A percentile compares a stretch with the other conserved stretches of the same genome.
phyloP scores from a whole-genome alignment of 2,888 invertebrate species.

The Muschampia plurimacula region DNA sequence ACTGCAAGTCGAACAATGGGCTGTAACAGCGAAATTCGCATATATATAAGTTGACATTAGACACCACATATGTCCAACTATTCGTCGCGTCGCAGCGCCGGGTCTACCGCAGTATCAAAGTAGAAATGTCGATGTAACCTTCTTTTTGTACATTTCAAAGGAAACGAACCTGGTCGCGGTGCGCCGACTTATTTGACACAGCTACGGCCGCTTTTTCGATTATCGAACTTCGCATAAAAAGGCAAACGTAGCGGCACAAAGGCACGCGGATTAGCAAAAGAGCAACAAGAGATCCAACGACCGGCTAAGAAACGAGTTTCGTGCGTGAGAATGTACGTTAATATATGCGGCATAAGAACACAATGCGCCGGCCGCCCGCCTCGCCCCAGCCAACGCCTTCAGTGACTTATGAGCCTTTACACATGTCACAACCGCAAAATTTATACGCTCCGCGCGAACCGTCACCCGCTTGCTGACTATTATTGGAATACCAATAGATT shows the following conservation, averaged over 20 bases:
- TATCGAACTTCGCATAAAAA: constrained; percentile 68
- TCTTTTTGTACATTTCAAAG: constrained; percentile 42
- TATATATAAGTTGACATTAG: constrained; percentile 9
- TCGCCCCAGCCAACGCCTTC: constrained; percentile 56
- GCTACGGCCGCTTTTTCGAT: constrained; percentile 65
- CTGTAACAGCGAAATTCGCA: constrained; percentile 21
- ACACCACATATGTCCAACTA: constrained; percentile 21
- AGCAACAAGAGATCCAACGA: constrained; percentile 66
- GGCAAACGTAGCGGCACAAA: constrained; percentile 47
- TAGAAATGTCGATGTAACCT: constrained; percentile 19
- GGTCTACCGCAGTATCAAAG: constrained; percentile 1
- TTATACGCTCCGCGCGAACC: constrained; percentile 46
- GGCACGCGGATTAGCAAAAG: constrained; percentile 74
- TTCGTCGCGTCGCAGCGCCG: background rate
- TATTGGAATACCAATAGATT: constrained; percentile 43
- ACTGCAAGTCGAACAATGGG: constrained; percentile 22
- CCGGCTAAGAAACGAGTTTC: constrained; percentile 65
- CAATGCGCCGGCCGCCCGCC: constrained; percentile 55
- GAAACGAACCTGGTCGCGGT: constrained; percentile 30
- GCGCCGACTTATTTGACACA: constrained; percentile 61
- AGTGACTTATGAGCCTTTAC: constrained; percentile 53
- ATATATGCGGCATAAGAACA: constrained; percentile 69
- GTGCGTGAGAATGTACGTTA: constrained; percentile 72
- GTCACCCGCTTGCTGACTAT: constrained; percentile 21
- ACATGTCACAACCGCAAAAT: constrained; percentile 55